Percentiles rank a stretch among this genome's conserved stretches.
These are phyloP conservation scores for Rhabdomys dilectus DNA, from an alignment of 2,113 vertebrate species.

Conservation along the genomic window DNA sequence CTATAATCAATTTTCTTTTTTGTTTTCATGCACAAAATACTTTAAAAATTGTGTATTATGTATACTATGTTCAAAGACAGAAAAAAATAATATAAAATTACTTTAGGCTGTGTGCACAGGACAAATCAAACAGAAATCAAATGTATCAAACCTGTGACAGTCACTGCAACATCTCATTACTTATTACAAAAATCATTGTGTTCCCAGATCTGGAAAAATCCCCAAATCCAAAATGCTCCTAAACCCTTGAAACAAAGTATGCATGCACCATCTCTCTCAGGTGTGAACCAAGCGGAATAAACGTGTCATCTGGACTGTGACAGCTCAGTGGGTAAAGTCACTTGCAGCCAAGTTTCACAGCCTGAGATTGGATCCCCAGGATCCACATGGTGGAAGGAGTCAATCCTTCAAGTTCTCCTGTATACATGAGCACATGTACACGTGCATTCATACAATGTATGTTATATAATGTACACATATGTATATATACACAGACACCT, in stretches of 20 bases:
- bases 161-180: too few species aligned
- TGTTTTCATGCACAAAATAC: too few species aligned
- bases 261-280: background rate
- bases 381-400: background rate
- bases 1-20: too few species aligned
- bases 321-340: background rate
- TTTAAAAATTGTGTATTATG: too few species aligned
- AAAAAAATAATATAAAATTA: too few species aligned
- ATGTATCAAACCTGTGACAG: too few species aligned
- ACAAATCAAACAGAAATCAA: too few species aligned
- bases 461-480: background rate
- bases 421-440: background rate
- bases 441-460: background rate
- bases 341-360: too few species aligned
- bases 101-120: too few species aligned
- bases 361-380: background rate
- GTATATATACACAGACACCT: background rate
- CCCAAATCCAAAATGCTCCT: background rate
- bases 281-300: background rate
- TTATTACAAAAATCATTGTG: background rate
- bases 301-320: background rate
- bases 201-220: background rate
- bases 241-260: too few species aligned
- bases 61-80: too few species aligned
- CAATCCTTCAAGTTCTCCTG: background rate